Evolutionary conservation across 2,113 vertebrate genomes (phyloP), one percentile per base, ranked within the genome.

Genomic region (Nibea coibor): DNA sequence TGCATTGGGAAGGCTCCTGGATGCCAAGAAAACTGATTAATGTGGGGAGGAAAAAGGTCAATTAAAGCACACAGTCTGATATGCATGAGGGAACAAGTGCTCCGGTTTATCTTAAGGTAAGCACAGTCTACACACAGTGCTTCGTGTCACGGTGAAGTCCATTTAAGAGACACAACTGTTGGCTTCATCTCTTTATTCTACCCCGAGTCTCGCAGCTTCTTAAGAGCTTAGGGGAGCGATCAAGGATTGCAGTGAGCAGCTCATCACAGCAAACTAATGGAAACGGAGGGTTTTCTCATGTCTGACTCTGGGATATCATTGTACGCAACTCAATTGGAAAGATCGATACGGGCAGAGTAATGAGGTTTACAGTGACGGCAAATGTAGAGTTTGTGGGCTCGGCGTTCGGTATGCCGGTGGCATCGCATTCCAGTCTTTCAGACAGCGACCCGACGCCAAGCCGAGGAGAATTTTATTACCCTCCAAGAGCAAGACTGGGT

Each of bases 211-310:
- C 24, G 5, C 45, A 54, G 57, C 48, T 70, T 85, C 76, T 80
- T 70, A 48, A 81, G 65, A 62, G 69, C 73, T 88, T 59, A 66
- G 53, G 4, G 26, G 48, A 48, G 48, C 51, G 65, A 80, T 85
- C 63, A 67, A 9, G 15, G 69, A 48, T 72, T 51, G 58, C 7
- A 42, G 62, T 42, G 67, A 66, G 58, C 50, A 54, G 81, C 67
- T 81, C 61, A 65, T 83, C 62, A 67, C 64, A 75, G 70, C 69
- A 80, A 75, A 78, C 61, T 63, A 80, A 90, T 65, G 62, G 67
- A 74, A 87, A 72, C 26, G 26, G 61, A 75, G 78, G 20, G 51
- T 62, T 66, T 75, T 81, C 75, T 65, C 15, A 11, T 47, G 65
- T 72, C 68, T 42, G 57, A 39, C 64, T 81, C 51, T 5, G 42